phyloP scores from a whole-genome alignment of 2,888 invertebrate species.

The Eristalis tenax region DNA sequence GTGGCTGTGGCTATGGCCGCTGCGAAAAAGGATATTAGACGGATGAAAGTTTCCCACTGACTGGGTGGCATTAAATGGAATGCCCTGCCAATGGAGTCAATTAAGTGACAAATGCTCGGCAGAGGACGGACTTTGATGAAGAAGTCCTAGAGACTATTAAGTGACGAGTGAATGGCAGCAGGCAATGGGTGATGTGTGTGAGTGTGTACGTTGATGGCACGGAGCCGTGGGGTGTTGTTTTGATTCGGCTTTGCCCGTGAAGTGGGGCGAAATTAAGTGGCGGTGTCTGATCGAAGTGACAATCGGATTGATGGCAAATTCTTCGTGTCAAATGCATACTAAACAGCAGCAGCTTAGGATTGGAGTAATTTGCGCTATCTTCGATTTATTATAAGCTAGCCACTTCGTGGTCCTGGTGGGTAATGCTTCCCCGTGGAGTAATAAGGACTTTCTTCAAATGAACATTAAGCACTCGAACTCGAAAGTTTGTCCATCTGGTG shows the following conservation, averaged over 20 bases:
- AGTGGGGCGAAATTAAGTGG: background rate
- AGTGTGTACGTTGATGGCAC: background rate
- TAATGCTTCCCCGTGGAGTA: too few relatives aligned
- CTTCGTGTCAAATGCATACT: background rate
- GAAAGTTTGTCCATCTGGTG: too few relatives aligned
- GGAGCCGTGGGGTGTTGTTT: background rate
- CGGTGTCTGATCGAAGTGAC: background rate
- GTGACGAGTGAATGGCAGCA: background rate
- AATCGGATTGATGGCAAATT: background rate
- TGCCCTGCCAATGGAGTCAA: slow-evolving; percentile 9
- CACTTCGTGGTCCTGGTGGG: too few relatives aligned
- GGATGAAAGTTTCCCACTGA: background rate
- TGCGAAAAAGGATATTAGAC: slow-evolving; percentile 20
- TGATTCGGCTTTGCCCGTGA: too few relatives aligned
- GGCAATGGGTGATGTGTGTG: background rate
- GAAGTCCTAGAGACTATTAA: background rate
- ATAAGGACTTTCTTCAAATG: too few relatives aligned
- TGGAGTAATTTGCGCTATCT: background rate
- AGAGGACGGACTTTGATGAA: background rate
- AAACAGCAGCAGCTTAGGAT: background rate
- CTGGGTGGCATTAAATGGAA: background rate
- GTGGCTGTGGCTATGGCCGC: background rate
- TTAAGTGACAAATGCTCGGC: slow-evolving; percentile 5
- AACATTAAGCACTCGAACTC: too few relatives aligned
- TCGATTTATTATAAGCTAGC: too few relatives aligned